phyloP scores from a whole-genome alignment of 2,797 vertebrate genomes.

The Onychomys arenicola region DNA sequence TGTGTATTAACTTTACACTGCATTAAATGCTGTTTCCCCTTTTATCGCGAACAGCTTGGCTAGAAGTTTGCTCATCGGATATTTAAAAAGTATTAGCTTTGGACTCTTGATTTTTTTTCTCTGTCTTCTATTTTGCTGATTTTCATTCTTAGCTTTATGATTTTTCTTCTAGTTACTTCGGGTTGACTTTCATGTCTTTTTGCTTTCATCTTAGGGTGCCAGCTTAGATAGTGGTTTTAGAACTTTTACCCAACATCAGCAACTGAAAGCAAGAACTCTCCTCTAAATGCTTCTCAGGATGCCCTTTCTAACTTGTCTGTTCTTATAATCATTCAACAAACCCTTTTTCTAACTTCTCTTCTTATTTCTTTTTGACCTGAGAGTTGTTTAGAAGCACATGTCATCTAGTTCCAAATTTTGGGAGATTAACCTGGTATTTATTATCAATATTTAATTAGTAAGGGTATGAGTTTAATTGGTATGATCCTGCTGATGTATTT shows the following conservation, averaged over 20 bases:
- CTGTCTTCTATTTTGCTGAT: background rate
- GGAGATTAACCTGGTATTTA: background rate
- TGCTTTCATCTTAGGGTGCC: background rate
- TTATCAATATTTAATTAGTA: background rate
- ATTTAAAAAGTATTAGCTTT: background rate
- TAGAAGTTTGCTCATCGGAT: background rate
- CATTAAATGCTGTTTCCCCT: background rate
- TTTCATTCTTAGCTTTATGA: background rate
- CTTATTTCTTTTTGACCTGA: background rate
- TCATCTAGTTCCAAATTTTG: background rate
- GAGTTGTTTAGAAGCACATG: background rate
- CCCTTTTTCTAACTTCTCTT: background rate
- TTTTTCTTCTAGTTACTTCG: background rate
- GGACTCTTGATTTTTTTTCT: background rate
- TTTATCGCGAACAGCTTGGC: background rate
- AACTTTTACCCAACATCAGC: background rate
- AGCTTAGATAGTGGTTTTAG: constrained; percentile 1
- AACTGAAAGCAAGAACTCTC: background rate
- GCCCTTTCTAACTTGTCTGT: background rate
- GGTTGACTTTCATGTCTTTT: background rate
- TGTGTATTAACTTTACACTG: background rate
- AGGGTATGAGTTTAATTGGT: background rate
- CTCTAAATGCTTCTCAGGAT: background rate
- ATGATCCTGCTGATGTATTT: background rate
- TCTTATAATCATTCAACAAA: background rate